Evolutionary conservation across 2,797 vertebrate genomes (phyloP).

Genomic region (Anguilla marmorata): DNA sequence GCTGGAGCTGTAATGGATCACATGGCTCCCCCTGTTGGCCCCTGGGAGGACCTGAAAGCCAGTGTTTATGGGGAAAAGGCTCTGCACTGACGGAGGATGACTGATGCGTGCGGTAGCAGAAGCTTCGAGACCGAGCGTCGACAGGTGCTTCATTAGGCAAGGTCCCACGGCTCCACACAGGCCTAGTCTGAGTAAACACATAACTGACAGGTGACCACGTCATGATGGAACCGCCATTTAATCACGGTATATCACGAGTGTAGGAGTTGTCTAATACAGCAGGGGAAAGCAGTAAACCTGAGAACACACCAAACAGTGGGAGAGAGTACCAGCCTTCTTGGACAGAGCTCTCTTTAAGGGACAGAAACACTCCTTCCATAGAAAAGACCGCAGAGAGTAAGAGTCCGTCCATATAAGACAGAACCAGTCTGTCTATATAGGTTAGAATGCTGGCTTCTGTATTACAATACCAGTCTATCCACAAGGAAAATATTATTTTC

Average conservation of each 20-base stretch:
- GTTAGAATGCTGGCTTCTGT: background rate
- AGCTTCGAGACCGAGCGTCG: constrained; percentile 40
- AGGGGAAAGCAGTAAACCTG: background rate
- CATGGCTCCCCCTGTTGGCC: constrained; percentile 31
- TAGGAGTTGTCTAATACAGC: background rate
- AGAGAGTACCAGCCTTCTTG: background rate
- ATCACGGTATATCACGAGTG: background rate
- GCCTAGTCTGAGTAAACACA: constrained; percentile 37
- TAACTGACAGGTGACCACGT: background rate
- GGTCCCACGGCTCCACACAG: constrained; percentile 32
- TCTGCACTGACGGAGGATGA: background rate
- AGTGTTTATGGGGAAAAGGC: constrained; percentile 1
- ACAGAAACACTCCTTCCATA: background rate
- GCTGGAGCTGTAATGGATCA: background rate
- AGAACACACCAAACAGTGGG: background rate
- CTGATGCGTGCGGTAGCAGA: constrained; percentile 44
- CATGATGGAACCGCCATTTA: background rate
- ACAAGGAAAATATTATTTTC: background rate
- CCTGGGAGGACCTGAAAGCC: constrained; percentile 42
- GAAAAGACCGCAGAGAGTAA: background rate
- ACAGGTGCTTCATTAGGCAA: constrained; percentile 45
- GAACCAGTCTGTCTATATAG: background rate
- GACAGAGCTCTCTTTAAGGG: background rate
- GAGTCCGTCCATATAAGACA: background rate
- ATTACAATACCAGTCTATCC: background rate